Conservation (phyloP, 2,113 vertebrate species). For the Ciconia boyciana region DNA sequence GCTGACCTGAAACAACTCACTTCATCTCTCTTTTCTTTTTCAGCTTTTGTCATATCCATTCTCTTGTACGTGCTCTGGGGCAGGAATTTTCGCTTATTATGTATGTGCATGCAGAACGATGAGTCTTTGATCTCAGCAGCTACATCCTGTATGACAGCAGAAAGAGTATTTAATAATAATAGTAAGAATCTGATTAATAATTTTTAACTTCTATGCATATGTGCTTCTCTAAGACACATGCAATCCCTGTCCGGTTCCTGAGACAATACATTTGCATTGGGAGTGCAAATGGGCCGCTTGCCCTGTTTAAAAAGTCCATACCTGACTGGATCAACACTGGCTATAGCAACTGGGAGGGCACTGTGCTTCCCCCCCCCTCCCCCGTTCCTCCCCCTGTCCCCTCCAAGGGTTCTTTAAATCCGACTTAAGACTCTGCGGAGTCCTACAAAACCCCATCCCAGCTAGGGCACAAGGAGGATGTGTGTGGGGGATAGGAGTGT, state of each 20-base stretch:
- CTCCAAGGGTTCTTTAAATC: neutral
- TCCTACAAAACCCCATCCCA: neutral
- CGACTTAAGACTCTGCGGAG: no score
- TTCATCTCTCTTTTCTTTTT: neutral
- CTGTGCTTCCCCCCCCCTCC: neutral
- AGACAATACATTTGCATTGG: neutral
- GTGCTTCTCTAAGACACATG: neutral
- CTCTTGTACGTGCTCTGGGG: neutral
- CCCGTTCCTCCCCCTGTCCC: no score
- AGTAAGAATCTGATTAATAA: neutral
- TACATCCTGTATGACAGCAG: neutral
- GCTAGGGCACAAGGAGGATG: neutral
- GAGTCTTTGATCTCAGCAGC: constrained; percentile 20
- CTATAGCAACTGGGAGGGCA: neutral
- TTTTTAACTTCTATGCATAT: neutral
- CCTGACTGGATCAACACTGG: neutral
- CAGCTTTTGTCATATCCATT: neutral
- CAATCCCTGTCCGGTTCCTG: neutral
- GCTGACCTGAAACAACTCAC: neutral
- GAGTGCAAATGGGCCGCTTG: neutral
- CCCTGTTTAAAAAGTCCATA: neutral
- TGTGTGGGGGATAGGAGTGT: neutral
- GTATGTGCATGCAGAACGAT: neutral
- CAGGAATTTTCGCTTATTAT: neutral
- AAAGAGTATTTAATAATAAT: neutral